These are phyloP conservation scores for Urocolius indicus DNA, from an alignment of 2,113 vertebrate genomes.

Conservation along the genomic window DNA sequence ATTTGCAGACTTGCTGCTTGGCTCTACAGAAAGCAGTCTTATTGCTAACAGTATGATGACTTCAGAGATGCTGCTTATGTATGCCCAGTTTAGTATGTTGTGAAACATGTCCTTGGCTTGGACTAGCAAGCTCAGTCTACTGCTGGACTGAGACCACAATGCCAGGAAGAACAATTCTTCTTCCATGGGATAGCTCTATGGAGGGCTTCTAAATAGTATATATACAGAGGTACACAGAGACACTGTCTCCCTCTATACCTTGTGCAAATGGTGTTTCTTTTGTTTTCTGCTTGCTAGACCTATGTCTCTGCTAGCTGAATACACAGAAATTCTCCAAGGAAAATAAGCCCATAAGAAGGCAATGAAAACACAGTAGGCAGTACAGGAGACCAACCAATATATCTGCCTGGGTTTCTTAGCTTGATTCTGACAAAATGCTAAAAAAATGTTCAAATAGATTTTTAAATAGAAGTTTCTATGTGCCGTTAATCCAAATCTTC, in stretches of 20 bases:
- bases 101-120: background rate
- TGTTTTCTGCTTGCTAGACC: background rate
- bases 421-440: background rate
- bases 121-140: background rate
- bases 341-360: background rate
- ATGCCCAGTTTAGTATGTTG: background rate
- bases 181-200: background rate
- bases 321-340: background rate
- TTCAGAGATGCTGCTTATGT: background rate
- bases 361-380: background rate
- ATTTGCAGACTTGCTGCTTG: background rate
- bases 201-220: background rate
- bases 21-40: background rate
- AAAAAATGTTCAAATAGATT: background rate
- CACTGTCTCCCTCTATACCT: background rate
- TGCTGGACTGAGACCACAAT: background rate
- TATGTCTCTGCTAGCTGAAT: background rate
- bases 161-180: background rate
- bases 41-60: background rate
- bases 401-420: background rate
- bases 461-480: background rate
- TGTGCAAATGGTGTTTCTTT: background rate
- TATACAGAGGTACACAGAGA: background rate
- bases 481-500: background rate
- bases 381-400: background rate